Evolutionary conservation across 2,888 invertebrate species (phyloP).

Genomic region (Sphaerophoria rueppellii): DNA sequence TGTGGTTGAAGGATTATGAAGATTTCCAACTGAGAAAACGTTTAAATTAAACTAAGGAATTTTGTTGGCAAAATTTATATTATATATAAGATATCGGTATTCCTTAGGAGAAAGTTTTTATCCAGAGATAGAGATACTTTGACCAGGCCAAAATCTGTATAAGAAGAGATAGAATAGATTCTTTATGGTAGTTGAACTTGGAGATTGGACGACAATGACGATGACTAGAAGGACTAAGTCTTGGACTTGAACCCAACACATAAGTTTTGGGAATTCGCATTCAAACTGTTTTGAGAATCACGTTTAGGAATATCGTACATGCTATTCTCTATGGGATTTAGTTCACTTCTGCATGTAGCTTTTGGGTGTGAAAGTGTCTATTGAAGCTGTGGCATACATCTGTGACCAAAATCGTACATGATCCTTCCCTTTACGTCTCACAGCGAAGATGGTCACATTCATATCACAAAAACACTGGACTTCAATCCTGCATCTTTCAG

Average conservation of each 20-base stretch:
- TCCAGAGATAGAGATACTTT: conserved; percentile 37
- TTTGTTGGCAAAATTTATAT: conserved; percentile 47
- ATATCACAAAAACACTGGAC: conserved; percentile 34
- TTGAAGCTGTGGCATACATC: conserved; percentile 68
- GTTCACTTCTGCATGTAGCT: conserved; percentile 50
- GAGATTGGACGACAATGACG: not conserved
- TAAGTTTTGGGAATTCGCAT: conserved; percentile 68
- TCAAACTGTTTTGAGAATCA: conserved; percentile 64
- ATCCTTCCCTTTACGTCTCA: conserved; percentile 17
- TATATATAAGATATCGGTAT: conserved; percentile 6
- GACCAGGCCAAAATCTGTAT: conserved; percentile 16
- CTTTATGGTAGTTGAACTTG: conserved; percentile 25
- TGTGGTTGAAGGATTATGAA: conserved; percentile 70
- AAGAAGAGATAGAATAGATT: conserved; percentile 35
- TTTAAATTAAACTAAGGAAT: conserved; percentile 69
- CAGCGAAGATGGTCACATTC: not conserved
- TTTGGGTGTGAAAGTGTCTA: conserved; percentile 66
- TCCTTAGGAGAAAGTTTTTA: conserved; percentile 51
- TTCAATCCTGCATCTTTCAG: not conserved
- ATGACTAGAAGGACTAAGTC: not conserved
- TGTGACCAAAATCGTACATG: conserved; percentile 68
- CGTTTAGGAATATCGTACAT: conserved; percentile 54
- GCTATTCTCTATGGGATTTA: conserved; percentile 18
- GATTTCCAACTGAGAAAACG: conserved; percentile 71
- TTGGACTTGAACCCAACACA: conserved; percentile 52